Base-by-base conservation (phyloP, 2,888 invertebrate genomes). In the Gandaritis pyraliata region DNA sequence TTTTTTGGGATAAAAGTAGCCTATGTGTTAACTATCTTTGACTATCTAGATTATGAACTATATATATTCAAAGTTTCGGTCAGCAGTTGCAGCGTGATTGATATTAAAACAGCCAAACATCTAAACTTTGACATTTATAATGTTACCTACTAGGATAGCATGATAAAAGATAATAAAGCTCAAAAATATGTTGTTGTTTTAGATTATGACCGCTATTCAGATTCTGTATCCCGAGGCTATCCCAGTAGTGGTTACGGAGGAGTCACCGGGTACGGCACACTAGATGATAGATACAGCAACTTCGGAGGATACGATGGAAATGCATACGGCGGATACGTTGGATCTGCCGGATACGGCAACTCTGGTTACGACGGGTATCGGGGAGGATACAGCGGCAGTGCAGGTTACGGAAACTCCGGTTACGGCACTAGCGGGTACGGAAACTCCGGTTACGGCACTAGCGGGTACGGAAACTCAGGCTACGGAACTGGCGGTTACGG, bases 181-280 rank as follows among this genome's bases (percentile, higher is more conserved):
- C n/a, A n/a, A n/a, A n/a, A n/a, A n/a, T n/a, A n/a, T n/a, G n/a
- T n/a, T 41, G 13, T 47, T 80, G 5, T 48, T 80, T 53, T 75
- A 85, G 83, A 84, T 66, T 73, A 69, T 18, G 79, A 77, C 78
- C 71, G 81, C 75, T 72, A 82, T 67, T 77, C 85, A 0, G 92
- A 92, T 71, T 86, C 90, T 72, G 87, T 88, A 33, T 81, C 74
- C 16, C 62, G 88, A 18, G 71, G 69, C 43, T 78, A 81, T 52
- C 82, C 85, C 16, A 78, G 81, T 15, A 77, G 81, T 57, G 68
- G 69, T 11, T 77, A 78, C 59, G 78, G 74, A 7, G 70, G 71
- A 23, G 66, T 57, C 10, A 57, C 60, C 7, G 66, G 66, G 15
- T 65, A 62, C 48, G 65, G 64, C 6, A 29, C 51, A 11, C 5